Percentiles rank a stretch among this genome's conserved stretches.
These are phyloP conservation scores for Capricornis sumatraensis DNA, from an alignment of 2,113 vertebrate species.

Conservation along the genomic window DNA sequence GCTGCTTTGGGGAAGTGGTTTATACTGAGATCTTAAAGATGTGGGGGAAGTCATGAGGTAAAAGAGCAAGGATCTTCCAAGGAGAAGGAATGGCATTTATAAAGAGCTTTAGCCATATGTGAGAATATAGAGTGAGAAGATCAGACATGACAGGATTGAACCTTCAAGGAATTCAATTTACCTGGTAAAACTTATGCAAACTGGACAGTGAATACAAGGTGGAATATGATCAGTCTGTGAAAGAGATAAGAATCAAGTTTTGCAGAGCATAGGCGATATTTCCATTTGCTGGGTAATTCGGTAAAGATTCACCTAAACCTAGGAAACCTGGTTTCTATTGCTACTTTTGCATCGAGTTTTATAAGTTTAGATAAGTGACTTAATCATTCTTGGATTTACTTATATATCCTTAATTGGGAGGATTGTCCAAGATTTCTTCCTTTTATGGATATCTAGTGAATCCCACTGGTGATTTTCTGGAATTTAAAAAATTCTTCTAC, in stretches of 20 bases:
- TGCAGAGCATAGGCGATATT: not conserved
- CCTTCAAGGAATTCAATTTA: not conserved
- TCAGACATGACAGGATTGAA: not conserved
- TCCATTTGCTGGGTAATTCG: rapidly evolving
- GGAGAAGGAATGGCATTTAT: not conserved
- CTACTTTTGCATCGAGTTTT: not conserved
- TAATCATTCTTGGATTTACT: not conserved
- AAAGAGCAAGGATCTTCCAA: rapidly evolving
- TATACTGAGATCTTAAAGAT: not conserved
- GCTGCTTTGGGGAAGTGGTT: not conserved
- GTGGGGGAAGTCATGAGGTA: not conserved
- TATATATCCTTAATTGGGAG: not conserved
- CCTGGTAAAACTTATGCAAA: not conserved
- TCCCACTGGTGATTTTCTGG: not conserved
- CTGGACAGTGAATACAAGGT: not conserved
- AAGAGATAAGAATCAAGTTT: not conserved
- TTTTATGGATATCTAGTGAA: not conserved
- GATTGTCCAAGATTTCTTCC: not conserved
- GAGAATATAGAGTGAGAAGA: not conserved
- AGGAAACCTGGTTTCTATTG: not conserved
- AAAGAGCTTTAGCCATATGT: not conserved
- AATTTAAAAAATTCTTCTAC: not conserved
- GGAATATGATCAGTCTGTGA: not conserved
- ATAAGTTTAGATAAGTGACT: not conserved
- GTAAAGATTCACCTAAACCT: not conserved